Base-by-base conservation (phyloP, 2,888 invertebrate genomes). In the Tiliacea aurago region DNA sequence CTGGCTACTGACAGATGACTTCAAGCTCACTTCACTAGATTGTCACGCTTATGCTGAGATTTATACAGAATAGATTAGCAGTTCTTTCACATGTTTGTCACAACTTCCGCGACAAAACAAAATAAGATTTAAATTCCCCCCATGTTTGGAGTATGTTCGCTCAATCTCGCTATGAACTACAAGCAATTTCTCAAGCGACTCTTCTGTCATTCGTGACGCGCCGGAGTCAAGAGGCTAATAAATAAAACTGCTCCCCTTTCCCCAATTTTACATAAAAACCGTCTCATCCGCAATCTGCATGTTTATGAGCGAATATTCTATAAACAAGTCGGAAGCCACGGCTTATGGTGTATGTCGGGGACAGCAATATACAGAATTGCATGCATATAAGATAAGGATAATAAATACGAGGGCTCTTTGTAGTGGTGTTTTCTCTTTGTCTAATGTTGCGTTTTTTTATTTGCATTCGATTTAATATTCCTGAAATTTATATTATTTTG, bases 251-350 rank as follows among this genome's bases (percentile, higher is more conserved):
- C 92, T 94, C 93, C 96, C 95, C 94, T 93, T 93, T 92, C 91
- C 90, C 93, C 93, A 93, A 94, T 95, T 95, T 94, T 92, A 94
- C 94, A 95, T 95, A 96, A 96, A 96, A 96, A 95, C 93, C 93
- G 93, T 93, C 95, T 94, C 96, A 94, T 95, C 94, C 95, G 93
- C 96, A 96, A 96, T 96, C 96, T 96, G 94, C 96, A 96, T 96
- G 95, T 96, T 96, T 96, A 96, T 96, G 95, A 95, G 95, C 90
- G 94, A 94, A 95, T 95, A 95, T 96, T 96, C 95, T 96, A 96
- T 96, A 95, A 95, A 95, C 94, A 95, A 94, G 93, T 93, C 92
- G 91, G 91, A 91, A 89, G 89, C 88, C 90, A 87, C 88, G 89
- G 90, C 90, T 89, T 90, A 88, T 90, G 87, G 86, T 90, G 87